A percentile compares a stretch with the other conserved stretches of the same genome.
Evolutionary conservation across 2,113 vertebrate genomes (phyloP).

Genomic region (Agelaius tricolor): DNA sequence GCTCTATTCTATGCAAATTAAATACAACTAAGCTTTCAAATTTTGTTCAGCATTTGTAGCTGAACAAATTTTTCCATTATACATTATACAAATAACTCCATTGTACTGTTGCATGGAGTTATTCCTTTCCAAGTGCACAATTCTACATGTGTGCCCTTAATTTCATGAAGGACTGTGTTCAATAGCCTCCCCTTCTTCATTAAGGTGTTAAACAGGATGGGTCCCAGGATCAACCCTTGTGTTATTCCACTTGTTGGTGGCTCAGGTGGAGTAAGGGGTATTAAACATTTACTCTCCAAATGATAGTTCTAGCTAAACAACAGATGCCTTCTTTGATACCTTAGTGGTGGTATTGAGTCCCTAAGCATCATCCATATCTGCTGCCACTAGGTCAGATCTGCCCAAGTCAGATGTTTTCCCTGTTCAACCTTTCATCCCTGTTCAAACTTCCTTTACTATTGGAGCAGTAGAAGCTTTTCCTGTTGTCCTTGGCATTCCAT

Average conservation of each 20-base stretch:
- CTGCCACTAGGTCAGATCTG: background rate
- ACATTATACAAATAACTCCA: too few relatives aligned
- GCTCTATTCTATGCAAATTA: background rate
- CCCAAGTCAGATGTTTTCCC: background rate
- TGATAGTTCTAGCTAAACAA: background rate
- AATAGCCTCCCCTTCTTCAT: background rate
- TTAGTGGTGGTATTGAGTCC: background rate
- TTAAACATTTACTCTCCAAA: background rate
- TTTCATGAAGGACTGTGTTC: background rate
- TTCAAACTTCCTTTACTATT: background rate
- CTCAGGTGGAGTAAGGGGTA: background rate
- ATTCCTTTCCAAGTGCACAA: background rate
- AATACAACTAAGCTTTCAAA: background rate
- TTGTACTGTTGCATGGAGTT: background rate
- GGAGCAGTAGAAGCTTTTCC: background rate
- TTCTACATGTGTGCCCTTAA: background rate
- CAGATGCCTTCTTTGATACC: background rate
- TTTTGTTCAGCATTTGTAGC: background rate
- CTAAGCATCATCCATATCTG: background rate
- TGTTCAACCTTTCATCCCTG: background rate
- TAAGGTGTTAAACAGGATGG: background rate
- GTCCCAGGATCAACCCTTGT: background rate
- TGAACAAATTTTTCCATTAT: too few relatives aligned
- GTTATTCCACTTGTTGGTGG: background rate
- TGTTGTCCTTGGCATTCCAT: background rate